Evolutionary conservation across 2,888 invertebrate species (phyloP).

Genomic region (Acanthosepion lycidas): DNA sequence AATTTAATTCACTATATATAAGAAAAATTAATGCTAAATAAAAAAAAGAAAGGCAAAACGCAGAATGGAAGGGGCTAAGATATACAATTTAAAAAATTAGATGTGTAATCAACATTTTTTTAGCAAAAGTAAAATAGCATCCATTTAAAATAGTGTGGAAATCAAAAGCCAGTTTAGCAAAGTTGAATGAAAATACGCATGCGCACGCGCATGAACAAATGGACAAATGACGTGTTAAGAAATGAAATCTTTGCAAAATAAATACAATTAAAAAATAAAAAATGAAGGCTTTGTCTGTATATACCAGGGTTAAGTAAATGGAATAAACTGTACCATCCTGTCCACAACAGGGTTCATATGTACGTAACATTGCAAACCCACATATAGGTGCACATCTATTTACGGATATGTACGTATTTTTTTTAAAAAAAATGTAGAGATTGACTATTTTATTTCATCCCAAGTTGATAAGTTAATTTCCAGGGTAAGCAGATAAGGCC

Average conservation of each 20-base stretch:
- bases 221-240: neutral
- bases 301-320: neutral
- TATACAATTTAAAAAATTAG: neutral
- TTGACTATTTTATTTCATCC: constrained; percentile 33
- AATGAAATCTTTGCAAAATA: neutral
- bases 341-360: neutral
- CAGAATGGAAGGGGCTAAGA: neutral
- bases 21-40: too few species aligned
- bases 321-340: neutral
- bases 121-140: too few species aligned
- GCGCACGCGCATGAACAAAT: neutral
- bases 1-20: too few species aligned
- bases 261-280: neutral
- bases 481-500: neutral
- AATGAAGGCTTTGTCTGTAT: neutral
- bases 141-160: too few species aligned
- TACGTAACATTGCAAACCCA: neutral
- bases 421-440: neutral
- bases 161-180: neutral
- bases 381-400: neutral
- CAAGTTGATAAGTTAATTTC: constrained; percentile 23
- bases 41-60: too few species aligned
- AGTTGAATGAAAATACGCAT: neutral
- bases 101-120: neutral
- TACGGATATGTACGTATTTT: too few species aligned